Base-by-base conservation (phyloP, 1,140 invertebrate genomes). In the Drosophila tani region DNA sequence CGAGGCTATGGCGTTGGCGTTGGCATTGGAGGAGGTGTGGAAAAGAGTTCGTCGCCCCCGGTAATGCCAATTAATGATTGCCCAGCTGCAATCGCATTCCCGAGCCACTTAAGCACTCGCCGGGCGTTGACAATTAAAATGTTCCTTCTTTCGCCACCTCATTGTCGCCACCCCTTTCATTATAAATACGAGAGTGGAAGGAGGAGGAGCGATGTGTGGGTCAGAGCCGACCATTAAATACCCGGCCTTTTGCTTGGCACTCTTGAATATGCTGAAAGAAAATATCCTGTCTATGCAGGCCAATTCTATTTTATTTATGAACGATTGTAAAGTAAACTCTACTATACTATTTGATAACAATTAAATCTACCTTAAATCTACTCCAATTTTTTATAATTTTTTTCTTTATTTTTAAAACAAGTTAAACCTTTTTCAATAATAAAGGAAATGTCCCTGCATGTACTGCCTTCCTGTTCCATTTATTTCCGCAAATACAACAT, bases 121-220 rank as follows among this genome's bases (percentile, higher is more conserved):
- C 17, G 71, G 67, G 58, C 76, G 81, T 73, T 80, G 81, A 84
- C 81, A 84, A 84, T 83, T 84, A 84, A 83, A 84, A 80, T 71
- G 81, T 84, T 75, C 17, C 79, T 27, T 38, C 27, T 43, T 74
- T 56, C 58, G 46, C 19, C 12, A 24, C 14, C 51, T 24, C 19
- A 12, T 46, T 32, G 35, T 32, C 24, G 15, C 47, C 60, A 32
- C n/a, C 66, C 41, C 46, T 40, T 40, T 50, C 58, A 56, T 69
- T 78, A 62, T 55, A 56, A 45, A 24, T 27, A 62, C 15, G 35
- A n/a, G 35, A n/a, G 11, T 45, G 29, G 5, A 43, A 12, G 15
- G 21, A 64, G 0, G 0, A 6, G 5, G 6, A 17, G 14, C 2
- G 14, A 5, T 41, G 19, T 12, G 9, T 0, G 0, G 3, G 15